Percentiles rank a stretch among this genome's conserved stretches.
Evolutionary conservation across 2,797 vertebrate species (phyloP).

Genomic region (Coluber constrictor): DNA sequence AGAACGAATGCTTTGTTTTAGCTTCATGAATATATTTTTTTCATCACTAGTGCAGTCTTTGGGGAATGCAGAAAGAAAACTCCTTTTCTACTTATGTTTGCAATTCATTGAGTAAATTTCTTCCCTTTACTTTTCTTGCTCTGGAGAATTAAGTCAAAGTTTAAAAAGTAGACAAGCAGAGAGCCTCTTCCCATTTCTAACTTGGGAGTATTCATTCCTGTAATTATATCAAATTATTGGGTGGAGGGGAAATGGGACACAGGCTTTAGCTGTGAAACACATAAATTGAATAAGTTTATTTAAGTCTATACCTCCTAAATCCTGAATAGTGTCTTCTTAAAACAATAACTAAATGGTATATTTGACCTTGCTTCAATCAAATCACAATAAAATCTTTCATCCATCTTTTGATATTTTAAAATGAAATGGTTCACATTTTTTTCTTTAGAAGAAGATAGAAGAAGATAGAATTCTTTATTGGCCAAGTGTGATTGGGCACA

Average conservation of each 20-base stretch:
- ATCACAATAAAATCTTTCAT: conserved; percentile 37
- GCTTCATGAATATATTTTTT: conserved; percentile 45
- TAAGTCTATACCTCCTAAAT: conserved; percentile 39
- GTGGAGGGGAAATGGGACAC: neutral
- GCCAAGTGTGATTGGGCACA: too few relatives aligned
- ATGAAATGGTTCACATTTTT: neutral
- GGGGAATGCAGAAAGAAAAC: conserved; percentile 33
- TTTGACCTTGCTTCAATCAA: conserved; percentile 44
- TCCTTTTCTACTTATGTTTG: conserved; percentile 13
- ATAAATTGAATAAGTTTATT: conserved; percentile 8
- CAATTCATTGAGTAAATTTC: conserved; percentile 31
- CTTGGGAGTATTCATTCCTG: conserved; percentile 22
- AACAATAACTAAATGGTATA: neutral
- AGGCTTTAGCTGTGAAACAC: conserved; percentile 28
- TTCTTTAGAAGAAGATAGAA: neutral
- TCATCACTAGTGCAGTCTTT: conserved; percentile 48
- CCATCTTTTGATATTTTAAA: conserved; percentile 12
- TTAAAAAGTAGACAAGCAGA: conserved; percentile 5
- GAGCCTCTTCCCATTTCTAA: conserved; percentile 19
- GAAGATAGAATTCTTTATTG: too few relatives aligned
- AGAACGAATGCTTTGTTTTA: conserved; percentile 53
- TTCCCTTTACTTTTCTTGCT: conserved; percentile 26
- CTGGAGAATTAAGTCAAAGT: conserved; percentile 43
- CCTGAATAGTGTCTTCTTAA: conserved; percentile 30
- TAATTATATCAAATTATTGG: conserved; percentile 35